These are phyloP conservation scores for Helleia helle DNA, from an alignment of 2,888 invertebrate genomes.

Conservation along the genomic window DNA sequence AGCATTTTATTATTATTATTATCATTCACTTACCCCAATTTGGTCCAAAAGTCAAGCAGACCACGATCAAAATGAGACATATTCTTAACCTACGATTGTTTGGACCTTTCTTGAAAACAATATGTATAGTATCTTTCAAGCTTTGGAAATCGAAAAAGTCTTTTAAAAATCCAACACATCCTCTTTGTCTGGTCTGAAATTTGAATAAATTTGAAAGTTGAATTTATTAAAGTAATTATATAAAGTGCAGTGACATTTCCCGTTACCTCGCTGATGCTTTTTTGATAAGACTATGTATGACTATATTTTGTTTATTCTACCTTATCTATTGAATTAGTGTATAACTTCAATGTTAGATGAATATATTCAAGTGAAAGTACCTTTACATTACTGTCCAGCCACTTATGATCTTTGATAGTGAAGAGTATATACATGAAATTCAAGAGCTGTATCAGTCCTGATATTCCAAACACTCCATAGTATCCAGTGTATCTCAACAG, in stretches of 20 bases:
- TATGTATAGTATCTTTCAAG: slow-evolving; percentile 59
- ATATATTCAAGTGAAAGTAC: slow-evolving; percentile 26
- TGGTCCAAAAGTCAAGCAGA: slow-evolving; percentile 54
- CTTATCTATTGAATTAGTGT: too few species aligned
- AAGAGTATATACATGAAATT: slow-evolving; percentile 63
- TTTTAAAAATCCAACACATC: slow-evolving; percentile 37
- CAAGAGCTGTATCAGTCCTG: slow-evolving; percentile 47
- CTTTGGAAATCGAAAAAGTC: slow-evolving; percentile 68
- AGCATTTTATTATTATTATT: too few species aligned
- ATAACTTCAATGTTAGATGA: too few species aligned
- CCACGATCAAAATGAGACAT: slow-evolving; percentile 46
- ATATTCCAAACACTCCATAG: slow-evolving; percentile 66
- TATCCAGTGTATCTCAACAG: slow-evolving; percentile 55
- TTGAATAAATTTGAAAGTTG: not conserved
- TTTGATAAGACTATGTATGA: too few species aligned
- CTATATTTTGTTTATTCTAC: too few species aligned
- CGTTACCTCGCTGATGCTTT: too few species aligned
- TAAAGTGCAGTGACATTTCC: too few species aligned
- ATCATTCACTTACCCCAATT: slow-evolving; percentile 53
- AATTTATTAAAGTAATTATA: too few species aligned
- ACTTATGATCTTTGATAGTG: slow-evolving; percentile 54
- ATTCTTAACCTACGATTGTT: slow-evolving; percentile 53
- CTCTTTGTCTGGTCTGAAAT: slow-evolving; percentile 41
- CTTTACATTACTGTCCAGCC: slow-evolving; percentile 53
- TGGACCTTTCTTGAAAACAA: slow-evolving; percentile 64